These are phyloP conservation scores for Lytechinus pictus DNA, from an alignment of 35 echinoderm and acorn worm species.

Conservation along the genomic window DNA sequence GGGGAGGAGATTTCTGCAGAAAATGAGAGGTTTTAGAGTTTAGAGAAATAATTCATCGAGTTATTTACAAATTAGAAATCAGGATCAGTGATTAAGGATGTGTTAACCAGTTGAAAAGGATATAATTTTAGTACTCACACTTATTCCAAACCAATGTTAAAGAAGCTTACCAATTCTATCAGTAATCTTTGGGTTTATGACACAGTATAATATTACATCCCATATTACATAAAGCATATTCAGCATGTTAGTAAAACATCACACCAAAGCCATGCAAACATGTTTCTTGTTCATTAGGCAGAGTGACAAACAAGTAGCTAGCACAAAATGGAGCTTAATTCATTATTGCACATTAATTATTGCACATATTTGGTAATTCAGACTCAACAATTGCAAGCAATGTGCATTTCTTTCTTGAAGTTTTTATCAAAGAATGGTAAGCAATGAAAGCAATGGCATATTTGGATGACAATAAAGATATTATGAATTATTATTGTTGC, in stretches of 20 bases:
- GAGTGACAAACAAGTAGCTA: background rate
- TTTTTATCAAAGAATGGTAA: background rate
- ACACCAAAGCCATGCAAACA: background rate
- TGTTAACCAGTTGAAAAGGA: background rate
- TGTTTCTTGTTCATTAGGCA: background rate
- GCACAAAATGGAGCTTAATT: background rate
- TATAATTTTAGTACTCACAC: background rate
- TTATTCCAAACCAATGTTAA: background rate
- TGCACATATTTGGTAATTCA: background rate
- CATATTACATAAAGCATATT: background rate
- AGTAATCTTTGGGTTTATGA: background rate
- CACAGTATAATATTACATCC: background rate
- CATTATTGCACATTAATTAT: background rate
- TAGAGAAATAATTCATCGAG: background rate
- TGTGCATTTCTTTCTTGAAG: background rate
- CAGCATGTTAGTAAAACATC: background rate
- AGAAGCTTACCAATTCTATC: background rate
- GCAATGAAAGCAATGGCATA: background rate
- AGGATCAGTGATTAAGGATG: background rate
- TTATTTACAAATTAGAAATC: background rate
- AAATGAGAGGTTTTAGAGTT: background rate
- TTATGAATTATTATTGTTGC: background rate
- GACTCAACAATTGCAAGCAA: background rate
- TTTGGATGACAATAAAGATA: background rate
- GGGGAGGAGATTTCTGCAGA: slow-evolving; percentile 26